Base-by-base conservation (phyloP, 1,140 invertebrate genomes). In the Drosophila equinoxialis region DNA sequence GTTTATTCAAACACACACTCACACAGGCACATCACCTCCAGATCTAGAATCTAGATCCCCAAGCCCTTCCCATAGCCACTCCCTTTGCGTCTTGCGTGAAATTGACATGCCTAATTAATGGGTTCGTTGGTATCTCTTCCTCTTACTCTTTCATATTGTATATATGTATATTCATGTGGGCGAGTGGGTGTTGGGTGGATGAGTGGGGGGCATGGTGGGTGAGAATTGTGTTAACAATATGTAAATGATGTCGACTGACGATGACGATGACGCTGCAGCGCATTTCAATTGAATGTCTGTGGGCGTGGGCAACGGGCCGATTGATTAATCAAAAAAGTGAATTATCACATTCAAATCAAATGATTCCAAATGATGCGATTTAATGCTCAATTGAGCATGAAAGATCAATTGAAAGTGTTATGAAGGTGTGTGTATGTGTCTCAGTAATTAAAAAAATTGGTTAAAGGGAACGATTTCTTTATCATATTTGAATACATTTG, bases 21-120 rank as follows among this genome's bases (percentile, higher is more conserved):
- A 14, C n/a, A 2, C 26, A 37, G 5, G 10, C 10, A 37, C 30
- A n/a, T 3, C 23, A 3, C 13, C 26, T n/a, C 23, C 20, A 33
- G 23, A 13, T 17, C 6, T 26, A 7, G 7, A n/a, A 30, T 26
- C n/a, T n/a, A n/a, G n/a, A 30, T 33, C 6, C 33, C 33, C 45
- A 20, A 17, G 20, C 6, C 14, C 45, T 17, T 51, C 20, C 45
- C 14, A 14, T 30, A 6, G 3, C 7, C 14, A 14, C 45, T 48
- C 45, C 37, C 10, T 39, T 51, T 51, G 14, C 45, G 17, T 17
- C 45, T 51, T 51, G 45, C 45, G 45, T 51, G 45, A 51, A 51
- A 59, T 37, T 59, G 57, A 59, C 57, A 59, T 59, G 26, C 23
- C 26, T 67, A 63, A 75, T 75, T 75, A 67, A 75, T 75, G 73